Base-by-base conservation (phyloP, 37 sponge, comb jelly and placozoan genomes). In the Haliclona indistincta region DNA sequence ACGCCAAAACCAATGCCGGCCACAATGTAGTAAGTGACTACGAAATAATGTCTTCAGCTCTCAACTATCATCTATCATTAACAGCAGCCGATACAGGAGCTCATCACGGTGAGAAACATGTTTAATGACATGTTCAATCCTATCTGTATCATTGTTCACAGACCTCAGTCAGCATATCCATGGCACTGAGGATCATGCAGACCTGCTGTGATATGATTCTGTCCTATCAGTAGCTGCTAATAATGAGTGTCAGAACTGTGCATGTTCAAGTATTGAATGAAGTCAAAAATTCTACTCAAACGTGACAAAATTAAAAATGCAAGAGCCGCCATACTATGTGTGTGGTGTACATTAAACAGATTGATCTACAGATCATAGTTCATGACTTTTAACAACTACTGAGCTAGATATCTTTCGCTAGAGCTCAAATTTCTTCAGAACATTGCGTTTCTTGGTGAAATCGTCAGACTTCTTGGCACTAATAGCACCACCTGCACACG, bases 401-500 rank as follows among this genome's bases (percentile, higher is more conserved):
- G n/a, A n/a, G n/a, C n/a, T n/a, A n/a, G n/a, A n/a, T 13, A 29
- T 32, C 29, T 39, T 28, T 55, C 0, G 4, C 76, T 70, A 89
- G 36, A 89, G 75, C 42, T 93, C 84, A 81, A 97, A 97, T 25
- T 91, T 87, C 75, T 49, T 79, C 33, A 97, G 73, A 30, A 97
- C 77, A 71, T 97, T 97, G 38, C 61, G 56, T 49, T 89, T 85
- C 41, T 77, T 91, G 0, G 87, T 86, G 43, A 97, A 75, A 62
- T 94, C 92, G 78, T 97, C 98, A 63, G 38, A 68, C 65, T 97
- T 97, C 63, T 91, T 84, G 47, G 63, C 85, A 73, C 84, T 84
- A 41, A 97, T 61, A 41, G 67, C 72, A 56, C 98, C 98, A 39
- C 73, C 92, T 73, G 37, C 41, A 51, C 23, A 7, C 2, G 35